phyloP scores from a whole-genome alignment of 2,113 vertebrate species.

The Neolamprologus devosi region DNA sequence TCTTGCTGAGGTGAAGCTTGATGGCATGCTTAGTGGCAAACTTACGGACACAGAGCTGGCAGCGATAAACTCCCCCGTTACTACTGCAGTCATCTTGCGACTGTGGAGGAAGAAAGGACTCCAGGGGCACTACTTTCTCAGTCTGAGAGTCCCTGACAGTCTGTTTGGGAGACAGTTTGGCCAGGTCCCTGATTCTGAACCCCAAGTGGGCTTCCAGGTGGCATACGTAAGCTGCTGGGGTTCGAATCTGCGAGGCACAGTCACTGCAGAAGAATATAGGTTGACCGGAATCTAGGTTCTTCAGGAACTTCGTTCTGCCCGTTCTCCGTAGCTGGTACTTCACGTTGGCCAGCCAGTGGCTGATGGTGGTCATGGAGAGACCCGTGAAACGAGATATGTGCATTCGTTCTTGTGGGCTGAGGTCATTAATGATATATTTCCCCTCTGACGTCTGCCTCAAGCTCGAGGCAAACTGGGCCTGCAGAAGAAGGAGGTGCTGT shows the following conservation, averaged over 20 bases:
- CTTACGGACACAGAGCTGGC: constrained; percentile 91
- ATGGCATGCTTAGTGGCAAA: constrained; percentile 96
- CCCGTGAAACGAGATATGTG: constrained; percentile 95
- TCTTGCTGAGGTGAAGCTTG: constrained; percentile 97
- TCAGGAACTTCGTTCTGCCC: constrained; percentile 97
- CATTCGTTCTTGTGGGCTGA: constrained; percentile 96
- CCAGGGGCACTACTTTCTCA: constrained; percentile 76
- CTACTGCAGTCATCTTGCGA: constrained; percentile 81
- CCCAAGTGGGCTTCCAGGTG: constrained; percentile 97
- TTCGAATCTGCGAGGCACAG: constrained; percentile 95
- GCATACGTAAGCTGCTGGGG: constrained; percentile 91
- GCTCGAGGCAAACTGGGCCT: constrained; percentile 96
- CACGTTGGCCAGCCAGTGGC: constrained; percentile 99
- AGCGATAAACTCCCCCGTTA: constrained; percentile 80
- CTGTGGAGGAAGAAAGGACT: constrained; percentile 68
- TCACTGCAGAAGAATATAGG: constrained; percentile 98
- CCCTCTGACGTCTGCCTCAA: constrained; percentile 90
- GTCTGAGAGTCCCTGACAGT: constrained; percentile 84
- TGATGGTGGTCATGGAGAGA: constrained; percentile 98
- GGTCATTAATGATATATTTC: constrained; percentile 93
- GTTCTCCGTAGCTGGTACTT: constrained; percentile 99
- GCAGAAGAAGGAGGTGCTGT: constrained; percentile 96
- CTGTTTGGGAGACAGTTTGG: constrained; percentile 88
- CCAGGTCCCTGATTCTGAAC: constrained; percentile 93
- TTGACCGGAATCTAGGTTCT: constrained; percentile 95